A percentile compares a stretch with the other conserved stretches of the same genome.
Evolutionary conservation across 2,888 invertebrate genomes (phyloP).

Genomic region (Acronicta alni): DNA sequence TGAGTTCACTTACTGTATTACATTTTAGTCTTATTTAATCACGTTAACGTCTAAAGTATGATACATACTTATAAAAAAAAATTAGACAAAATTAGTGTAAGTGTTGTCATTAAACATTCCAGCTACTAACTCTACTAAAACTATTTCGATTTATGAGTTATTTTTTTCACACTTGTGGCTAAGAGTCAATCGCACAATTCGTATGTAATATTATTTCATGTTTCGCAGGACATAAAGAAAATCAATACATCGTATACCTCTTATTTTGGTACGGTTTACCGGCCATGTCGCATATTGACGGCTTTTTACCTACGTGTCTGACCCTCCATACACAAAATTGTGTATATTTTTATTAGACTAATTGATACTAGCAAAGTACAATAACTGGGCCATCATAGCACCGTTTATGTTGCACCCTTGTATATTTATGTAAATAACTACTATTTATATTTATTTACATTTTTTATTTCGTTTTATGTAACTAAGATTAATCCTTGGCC

Average conservation of each 20-base stretch:
- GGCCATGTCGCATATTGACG: not conserved
- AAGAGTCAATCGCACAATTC: not conserved
- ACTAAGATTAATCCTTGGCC: conserved; percentile 23
- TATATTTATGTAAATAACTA: conserved; percentile 58
- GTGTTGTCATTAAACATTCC: conserved; percentile 34
- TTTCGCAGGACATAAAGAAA: not conserved
- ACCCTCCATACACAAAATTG: not conserved
- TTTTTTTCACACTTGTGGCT: too few relatives aligned
- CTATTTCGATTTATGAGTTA: not conserved
- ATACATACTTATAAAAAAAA: too few relatives aligned
- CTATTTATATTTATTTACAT: conserved; percentile 47
- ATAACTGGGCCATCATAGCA: conserved; percentile 28
- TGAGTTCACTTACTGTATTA: too few relatives aligned
- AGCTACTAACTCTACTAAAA: conserved; percentile 19
- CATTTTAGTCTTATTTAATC: too few relatives aligned
- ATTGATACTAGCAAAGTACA: conserved; percentile 26
- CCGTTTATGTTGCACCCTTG: conserved; percentile 33
- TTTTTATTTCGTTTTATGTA: conserved; percentile 28
- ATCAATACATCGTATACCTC: not conserved
- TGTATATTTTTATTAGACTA: not conserved
- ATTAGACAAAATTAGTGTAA: conserved; percentile 12
- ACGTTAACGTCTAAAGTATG: conserved; percentile 12
- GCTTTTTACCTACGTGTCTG: not conserved
- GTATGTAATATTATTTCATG: not conserved
- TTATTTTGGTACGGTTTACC: not conserved